Conservation (phyloP, 1,140 invertebrate species). For the Drosophila rufa region DNA sequence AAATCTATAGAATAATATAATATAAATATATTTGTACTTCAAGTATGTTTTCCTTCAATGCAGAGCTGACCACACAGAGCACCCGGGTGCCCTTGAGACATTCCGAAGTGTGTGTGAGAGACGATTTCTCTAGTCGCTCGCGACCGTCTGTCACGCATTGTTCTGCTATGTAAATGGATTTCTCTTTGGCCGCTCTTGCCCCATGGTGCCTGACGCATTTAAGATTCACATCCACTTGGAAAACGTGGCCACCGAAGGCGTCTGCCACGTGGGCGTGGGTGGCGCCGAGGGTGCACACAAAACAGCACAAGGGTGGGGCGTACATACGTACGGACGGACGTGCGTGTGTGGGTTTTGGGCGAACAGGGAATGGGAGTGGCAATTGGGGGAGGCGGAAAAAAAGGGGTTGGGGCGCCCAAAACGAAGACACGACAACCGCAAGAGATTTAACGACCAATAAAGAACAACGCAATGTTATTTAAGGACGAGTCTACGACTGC, state of each 20-base stretch:
- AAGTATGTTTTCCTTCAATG: neutral
- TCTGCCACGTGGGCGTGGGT: conserved; percentile 5
- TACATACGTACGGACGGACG: neutral
- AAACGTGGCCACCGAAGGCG: conserved; percentile 42
- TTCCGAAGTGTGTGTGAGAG: neutral
- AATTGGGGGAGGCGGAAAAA: conserved; percentile 1
- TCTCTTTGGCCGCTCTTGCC: neutral
- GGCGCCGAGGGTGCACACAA: conserved; percentile 16
- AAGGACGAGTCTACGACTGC: conserved; percentile 60
- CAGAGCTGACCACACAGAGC: too few relatives aligned
- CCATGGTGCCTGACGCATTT: conserved; percentile 36
- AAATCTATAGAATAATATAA: neutral
- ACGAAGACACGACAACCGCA: conserved; percentile 79
- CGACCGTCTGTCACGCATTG: neutral
- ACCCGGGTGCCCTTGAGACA: neutral
- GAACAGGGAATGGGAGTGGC: conserved; percentile 23
- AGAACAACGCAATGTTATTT: conserved; percentile 82
- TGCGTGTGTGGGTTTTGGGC: conserved; percentile 4
- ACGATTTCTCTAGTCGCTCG: neutral
- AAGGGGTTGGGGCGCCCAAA: conserved; percentile 27
- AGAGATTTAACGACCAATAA: conserved; percentile 84
- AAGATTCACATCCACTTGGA: conserved; percentile 35
- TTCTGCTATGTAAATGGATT: neutral
- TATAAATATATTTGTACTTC: too few relatives aligned
- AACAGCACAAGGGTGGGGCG: conserved; percentile 44